Evolutionary conservation across 2,113 vertebrate genomes (phyloP).

Genomic region (Lepisosteus oculatus): DNA sequence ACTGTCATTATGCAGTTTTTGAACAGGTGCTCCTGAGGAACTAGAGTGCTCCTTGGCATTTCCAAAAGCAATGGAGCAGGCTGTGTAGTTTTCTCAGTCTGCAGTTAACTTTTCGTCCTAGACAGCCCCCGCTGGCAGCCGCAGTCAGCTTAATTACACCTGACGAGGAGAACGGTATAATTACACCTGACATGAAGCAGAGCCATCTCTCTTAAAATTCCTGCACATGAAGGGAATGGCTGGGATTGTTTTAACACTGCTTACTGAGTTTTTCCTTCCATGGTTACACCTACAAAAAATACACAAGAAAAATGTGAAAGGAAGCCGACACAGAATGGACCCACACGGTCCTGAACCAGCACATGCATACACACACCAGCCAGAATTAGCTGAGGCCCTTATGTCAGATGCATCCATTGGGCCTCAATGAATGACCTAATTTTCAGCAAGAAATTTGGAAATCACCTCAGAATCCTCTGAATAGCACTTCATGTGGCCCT

Average conservation of each 20-base stretch:
- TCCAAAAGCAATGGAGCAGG: no score
- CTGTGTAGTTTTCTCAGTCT: no score
- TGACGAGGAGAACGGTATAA: constrained; percentile 38
- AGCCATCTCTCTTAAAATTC: constrained; percentile 23
- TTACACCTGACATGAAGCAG: constrained; percentile 60
- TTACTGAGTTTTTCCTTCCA: constrained; percentile 20
- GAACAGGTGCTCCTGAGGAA: no score
- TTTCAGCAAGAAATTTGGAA: constrained; percentile 4
- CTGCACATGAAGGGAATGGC: constrained; percentile 23
- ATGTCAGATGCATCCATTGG: constrained; percentile 7
- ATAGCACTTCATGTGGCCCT: background rate
- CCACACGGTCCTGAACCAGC: constrained; percentile 7
- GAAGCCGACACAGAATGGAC: background rate
- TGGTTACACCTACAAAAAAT: constrained; percentile 23
- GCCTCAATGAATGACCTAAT: constrained; percentile 11
- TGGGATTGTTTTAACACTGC: background rate
- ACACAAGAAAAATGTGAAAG: constrained; percentile 9
- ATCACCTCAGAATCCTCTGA: constrained; percentile 22
- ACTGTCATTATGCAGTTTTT: no score
- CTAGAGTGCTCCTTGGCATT: no score
- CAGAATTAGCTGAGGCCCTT: constrained; percentile 1
- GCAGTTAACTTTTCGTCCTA: constrained; percentile 37
- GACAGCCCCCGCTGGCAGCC: constrained; percentile 37
- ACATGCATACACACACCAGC: background rate
- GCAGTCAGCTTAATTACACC: constrained; percentile 57